phyloP scores from a whole-genome alignment of 2,113 vertebrate species.

The Probosciger aterrimus region DNA sequence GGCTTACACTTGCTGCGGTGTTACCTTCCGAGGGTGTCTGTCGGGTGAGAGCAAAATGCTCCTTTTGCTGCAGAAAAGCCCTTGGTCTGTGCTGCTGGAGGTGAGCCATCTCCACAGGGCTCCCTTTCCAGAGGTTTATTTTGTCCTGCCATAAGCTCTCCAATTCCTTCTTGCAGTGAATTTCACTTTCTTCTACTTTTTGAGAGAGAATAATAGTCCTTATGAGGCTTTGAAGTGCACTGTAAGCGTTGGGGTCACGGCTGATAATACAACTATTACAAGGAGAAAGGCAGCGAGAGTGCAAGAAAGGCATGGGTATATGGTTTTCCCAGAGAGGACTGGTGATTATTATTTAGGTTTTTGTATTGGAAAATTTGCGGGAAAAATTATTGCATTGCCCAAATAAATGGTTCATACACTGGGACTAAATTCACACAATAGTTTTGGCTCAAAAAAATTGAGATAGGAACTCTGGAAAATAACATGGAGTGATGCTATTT shows the following conservation, averaged over 20 bases:
- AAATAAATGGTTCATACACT: background rate
- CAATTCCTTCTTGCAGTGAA: background rate
- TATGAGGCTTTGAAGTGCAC: background rate
- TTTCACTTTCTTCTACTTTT: background rate
- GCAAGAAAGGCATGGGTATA: background rate
- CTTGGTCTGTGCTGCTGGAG: background rate
- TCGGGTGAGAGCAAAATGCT: background rate
- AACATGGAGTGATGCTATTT: background rate
- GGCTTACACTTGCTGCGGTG: fast-evolving
- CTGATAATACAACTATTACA: background rate
- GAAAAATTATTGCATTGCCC: background rate
- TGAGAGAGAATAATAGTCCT: background rate
- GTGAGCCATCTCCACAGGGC: background rate
- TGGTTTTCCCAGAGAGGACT: background rate
- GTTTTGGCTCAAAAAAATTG: background rate
- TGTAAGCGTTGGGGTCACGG: background rate
- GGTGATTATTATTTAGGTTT: background rate
- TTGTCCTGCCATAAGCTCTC: background rate
- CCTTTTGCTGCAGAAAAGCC: background rate
- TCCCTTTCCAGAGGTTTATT: background rate
- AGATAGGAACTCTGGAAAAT: background rate
- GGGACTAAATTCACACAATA: background rate
- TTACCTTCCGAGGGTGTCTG: background rate
- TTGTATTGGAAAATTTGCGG: background rate
- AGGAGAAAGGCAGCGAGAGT: background rate